Conservation (phyloP, 2,113 vertebrate species). For the Cynoglossus semilaevis region DNA sequence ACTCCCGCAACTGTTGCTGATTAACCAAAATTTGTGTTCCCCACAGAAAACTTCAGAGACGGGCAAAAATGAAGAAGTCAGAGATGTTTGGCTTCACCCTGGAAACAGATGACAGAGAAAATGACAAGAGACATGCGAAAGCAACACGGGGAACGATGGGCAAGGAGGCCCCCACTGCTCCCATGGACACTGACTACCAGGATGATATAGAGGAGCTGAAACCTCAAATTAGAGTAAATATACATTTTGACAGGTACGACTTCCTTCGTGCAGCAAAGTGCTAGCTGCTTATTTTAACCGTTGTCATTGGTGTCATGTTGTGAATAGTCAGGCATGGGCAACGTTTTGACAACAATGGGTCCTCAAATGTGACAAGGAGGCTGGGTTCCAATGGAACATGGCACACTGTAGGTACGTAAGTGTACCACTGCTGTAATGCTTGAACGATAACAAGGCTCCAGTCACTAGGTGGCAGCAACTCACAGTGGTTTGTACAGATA, state of each 20-base stretch:
- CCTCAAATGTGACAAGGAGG: too few relatives aligned
- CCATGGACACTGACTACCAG: constrained; percentile 85
- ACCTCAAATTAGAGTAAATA: constrained; percentile 78
- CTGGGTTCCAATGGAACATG: too few relatives aligned
- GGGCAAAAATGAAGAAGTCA: constrained; percentile 77
- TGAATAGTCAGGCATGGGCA: too few relatives aligned
- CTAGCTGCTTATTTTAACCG: not conserved
- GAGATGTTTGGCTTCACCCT: constrained; percentile 62
- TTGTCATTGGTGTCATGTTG: too few relatives aligned
- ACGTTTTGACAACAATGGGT: too few relatives aligned
- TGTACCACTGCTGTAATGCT: too few relatives aligned
- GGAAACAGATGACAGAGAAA: constrained; percentile 71
- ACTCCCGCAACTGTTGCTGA: not conserved
- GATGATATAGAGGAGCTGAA: constrained; percentile 71
- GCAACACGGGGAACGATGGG: constrained; percentile 61
- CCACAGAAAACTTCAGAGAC: not conserved
- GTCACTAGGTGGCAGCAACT: too few relatives aligned
- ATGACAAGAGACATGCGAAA: constrained; percentile 40
- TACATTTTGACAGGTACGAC: constrained; percentile 74
- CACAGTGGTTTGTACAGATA: too few relatives aligned
- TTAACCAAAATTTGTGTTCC: not conserved
- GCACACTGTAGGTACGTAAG: too few relatives aligned
- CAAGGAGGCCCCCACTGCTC: constrained; percentile 65
- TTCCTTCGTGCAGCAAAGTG: constrained; percentile 29
- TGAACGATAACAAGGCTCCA: too few relatives aligned